Evolutionary conservation across 2,888 invertebrate species (phyloP).

Genomic region (Eurois occulta): DNA sequence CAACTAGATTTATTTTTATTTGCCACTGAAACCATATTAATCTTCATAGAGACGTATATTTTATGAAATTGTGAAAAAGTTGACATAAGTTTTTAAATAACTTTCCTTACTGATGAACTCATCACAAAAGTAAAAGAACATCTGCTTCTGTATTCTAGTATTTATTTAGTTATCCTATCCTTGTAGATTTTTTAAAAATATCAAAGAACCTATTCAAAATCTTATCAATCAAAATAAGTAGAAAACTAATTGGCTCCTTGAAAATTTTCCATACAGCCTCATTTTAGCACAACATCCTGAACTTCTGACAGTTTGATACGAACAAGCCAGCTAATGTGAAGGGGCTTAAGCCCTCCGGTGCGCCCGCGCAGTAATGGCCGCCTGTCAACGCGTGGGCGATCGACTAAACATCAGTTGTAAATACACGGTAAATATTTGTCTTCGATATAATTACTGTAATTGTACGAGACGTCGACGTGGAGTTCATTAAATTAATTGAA

Average conservation of each 20-base stretch:
- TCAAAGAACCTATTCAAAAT: too few relatives aligned
- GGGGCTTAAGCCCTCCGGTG: slow-evolving; percentile 76
- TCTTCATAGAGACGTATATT: background rate
- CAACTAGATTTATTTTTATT: slow-evolving; percentile 10
- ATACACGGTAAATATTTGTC: slow-evolving; percentile 87
- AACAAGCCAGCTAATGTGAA: slow-evolving; percentile 70
- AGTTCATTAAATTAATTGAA: slow-evolving; percentile 65
- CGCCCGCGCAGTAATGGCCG: slow-evolving; percentile 79
- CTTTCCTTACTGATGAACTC: too few relatives aligned
- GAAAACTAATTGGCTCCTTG: background rate
- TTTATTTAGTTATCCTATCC: background rate
- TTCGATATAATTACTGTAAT: slow-evolving; percentile 86
- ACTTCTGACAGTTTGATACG: slow-evolving; percentile 58
- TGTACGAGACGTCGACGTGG: slow-evolving; percentile 62
- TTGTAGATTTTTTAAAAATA: background rate
- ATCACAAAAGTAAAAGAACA: too few relatives aligned
- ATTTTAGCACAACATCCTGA: slow-evolving; percentile 20
- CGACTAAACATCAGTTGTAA: slow-evolving; percentile 84
- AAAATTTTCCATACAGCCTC: background rate
- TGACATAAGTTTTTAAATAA: background rate
- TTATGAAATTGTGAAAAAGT: background rate
- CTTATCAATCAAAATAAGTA: background rate
- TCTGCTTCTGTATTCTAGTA: background rate
- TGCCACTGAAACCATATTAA: background rate
- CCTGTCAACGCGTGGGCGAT: slow-evolving; percentile 86